Conservation (phyloP, 2,113 vertebrate genomes). For the Laticauda laticaudata region DNA sequence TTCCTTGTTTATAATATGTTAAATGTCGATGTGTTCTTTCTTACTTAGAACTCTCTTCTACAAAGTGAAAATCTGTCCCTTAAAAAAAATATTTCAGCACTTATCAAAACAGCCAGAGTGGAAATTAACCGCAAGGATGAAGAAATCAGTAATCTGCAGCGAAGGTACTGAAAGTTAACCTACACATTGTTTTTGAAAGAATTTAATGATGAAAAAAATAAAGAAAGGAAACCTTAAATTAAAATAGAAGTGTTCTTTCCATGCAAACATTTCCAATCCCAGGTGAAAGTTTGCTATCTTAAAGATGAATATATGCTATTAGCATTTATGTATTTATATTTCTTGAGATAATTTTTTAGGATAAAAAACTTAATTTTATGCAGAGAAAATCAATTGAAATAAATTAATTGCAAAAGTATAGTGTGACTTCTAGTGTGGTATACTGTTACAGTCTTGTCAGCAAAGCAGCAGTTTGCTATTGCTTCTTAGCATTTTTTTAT, state of each 20-base stretch:
- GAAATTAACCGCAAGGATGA: conserved; percentile 93
- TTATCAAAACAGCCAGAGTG: conserved; percentile 89
- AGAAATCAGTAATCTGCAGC: conserved; percentile 86
- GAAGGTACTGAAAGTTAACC: conserved; percentile 70
- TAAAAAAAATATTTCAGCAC: conserved; percentile 94
- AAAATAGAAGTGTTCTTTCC: neutral
- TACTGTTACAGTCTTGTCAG: neutral
- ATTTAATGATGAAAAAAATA: neutral
- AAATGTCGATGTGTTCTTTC: neutral
- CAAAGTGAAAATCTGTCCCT: conserved; percentile 85
- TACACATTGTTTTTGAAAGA: neutral
- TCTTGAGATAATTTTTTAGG: neutral
- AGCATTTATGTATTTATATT: neutral
- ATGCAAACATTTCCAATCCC: neutral
- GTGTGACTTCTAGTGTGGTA: neutral
- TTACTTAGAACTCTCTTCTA: conserved; percentile 81
- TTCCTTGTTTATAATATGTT: neutral
- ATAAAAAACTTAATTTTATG: neutral
- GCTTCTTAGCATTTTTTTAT: neutral
- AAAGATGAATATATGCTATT: neutral
- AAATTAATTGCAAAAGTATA: neutral
- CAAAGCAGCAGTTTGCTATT: neutral
- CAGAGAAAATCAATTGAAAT: neutral
- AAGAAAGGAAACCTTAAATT: neutral
- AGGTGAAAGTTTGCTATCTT: neutral